Conservation (phyloP, 2,113 vertebrate genomes). For the Rhinolophus ferrumequinum region DNA sequence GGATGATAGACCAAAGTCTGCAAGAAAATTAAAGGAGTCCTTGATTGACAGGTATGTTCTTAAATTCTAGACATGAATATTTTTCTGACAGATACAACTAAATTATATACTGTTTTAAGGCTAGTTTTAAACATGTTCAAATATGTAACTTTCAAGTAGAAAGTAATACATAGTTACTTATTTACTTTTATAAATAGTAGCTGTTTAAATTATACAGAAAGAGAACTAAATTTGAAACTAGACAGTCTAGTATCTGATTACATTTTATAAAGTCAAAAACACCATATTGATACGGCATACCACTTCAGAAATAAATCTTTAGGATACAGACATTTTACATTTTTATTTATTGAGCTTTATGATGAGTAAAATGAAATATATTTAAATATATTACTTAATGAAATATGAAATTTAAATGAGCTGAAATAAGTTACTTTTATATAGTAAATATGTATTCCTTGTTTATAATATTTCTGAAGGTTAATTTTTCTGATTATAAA, state of each 20-base stretch:
- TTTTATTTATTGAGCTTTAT: constrained; percentile 31
- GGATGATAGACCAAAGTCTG: constrained; percentile 20
- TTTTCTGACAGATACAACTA: constrained; percentile 4
- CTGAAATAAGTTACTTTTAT: constrained; percentile 24
- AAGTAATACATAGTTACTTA: not conserved
- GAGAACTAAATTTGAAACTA: constrained; percentile 44
- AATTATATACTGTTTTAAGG: not conserved
- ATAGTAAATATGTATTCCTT: constrained; percentile 22
- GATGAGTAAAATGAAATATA: constrained; percentile 18
- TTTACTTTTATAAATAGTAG: constrained; percentile 40
- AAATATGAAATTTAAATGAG: constrained; percentile 32
- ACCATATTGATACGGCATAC: not conserved
- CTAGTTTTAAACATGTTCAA: constrained; percentile 44
- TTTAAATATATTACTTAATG: constrained; percentile 36
- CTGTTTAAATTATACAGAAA: constrained; percentile 43
- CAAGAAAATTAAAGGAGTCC: constrained; percentile 74
- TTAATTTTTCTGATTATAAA: constrained; percentile 11
- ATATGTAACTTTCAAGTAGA: constrained; percentile 23
- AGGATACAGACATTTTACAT: constrained; percentile 26
- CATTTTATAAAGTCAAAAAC: constrained; percentile 22
- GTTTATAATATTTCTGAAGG: not conserved
- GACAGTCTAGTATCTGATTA: not conserved
- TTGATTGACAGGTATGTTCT: constrained; percentile 77
- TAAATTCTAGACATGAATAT: constrained; percentile 31
- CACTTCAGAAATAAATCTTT: constrained; percentile 47